These are phyloP conservation scores for Polydrusus pterygomalis DNA, from an alignment of 2,888 invertebrate genomes.

Conservation along the genomic window DNA sequence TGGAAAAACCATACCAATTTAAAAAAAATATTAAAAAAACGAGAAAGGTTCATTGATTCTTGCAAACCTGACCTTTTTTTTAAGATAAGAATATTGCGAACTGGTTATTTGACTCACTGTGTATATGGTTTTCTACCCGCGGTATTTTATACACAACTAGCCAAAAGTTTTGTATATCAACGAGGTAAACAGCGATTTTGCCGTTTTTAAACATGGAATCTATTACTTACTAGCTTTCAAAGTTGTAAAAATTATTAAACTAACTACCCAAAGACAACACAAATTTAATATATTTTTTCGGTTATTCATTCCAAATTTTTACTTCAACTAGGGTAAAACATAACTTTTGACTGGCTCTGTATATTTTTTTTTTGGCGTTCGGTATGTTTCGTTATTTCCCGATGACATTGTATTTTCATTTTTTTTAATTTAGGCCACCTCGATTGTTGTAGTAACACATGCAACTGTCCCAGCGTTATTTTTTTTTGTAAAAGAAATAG, in stretches of 20 bases:
- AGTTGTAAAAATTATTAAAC: no score
- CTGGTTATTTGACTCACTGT: background rate
- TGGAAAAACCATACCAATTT: no score
- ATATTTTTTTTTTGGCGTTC: slow-evolving; percentile 33
- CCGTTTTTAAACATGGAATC: no score
- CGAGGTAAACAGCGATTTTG: no score
- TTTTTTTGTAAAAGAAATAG: slow-evolving; percentile 23
- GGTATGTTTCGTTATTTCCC: slow-evolving; percentile 20
- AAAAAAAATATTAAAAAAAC: no score
- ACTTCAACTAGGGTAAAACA: no score
- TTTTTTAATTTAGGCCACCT: slow-evolving; percentile 47
- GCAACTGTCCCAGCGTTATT: slow-evolving; percentile 65
- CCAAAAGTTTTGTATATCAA: background rate
- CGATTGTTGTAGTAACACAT: slow-evolving; percentile 68
- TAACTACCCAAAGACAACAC: no score
- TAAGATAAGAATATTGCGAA: background rate
- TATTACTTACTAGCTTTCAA: no score
- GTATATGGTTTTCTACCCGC: background rate
- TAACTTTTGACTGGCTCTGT: slow-evolving; percentile 2
- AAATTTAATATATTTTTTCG: no score
- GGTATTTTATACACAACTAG: background rate
- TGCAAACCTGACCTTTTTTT: no score
- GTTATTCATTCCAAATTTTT: no score
- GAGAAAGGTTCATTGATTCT: no score
- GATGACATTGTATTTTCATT: slow-evolving; percentile 4